phyloP scores from a whole-genome alignment of 2,113 vertebrate species.

The Papio anubis region DNA sequence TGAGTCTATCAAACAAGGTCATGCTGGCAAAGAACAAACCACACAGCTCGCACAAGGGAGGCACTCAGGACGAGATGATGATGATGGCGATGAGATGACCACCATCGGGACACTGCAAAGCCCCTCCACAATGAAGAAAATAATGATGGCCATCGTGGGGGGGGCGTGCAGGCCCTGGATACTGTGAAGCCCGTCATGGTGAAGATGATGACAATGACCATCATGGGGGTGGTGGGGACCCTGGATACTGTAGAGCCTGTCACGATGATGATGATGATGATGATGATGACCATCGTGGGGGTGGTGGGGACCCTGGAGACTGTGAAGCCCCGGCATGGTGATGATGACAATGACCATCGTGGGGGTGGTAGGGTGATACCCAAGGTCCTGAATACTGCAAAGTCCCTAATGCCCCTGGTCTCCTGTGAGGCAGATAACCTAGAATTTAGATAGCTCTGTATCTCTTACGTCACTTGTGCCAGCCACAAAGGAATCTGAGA shows the following conservation, averaged over 20 bases:
- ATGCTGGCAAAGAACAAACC: background rate
- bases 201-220: too few relatives aligned
- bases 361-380: too few relatives aligned
- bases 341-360: too few relatives aligned
- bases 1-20: background rate
- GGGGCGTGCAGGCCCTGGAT: background rate
- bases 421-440: background rate
- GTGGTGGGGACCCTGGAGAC: too few relatives aligned
- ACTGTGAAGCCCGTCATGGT: background rate
- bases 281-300: too few relatives aligned
- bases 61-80: rapidly evolving
- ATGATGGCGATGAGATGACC: background rate
- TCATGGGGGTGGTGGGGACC: background rate
- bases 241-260: rapidly evolving
- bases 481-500: background rate
- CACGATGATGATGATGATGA: too few relatives aligned
- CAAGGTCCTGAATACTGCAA: rapidly evolving
- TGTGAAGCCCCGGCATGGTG: too few relatives aligned
- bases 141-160: background rate
- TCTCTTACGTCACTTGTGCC: too few relatives aligned
- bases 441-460: background rate
- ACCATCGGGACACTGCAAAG: background rate
- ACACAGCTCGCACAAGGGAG: rapidly evolving
- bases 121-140: background rate
- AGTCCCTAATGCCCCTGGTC: background rate